Evolutionary conservation across 1,140 invertebrate genomes (phyloP).

Genomic region (Papilio polytes): DNA sequence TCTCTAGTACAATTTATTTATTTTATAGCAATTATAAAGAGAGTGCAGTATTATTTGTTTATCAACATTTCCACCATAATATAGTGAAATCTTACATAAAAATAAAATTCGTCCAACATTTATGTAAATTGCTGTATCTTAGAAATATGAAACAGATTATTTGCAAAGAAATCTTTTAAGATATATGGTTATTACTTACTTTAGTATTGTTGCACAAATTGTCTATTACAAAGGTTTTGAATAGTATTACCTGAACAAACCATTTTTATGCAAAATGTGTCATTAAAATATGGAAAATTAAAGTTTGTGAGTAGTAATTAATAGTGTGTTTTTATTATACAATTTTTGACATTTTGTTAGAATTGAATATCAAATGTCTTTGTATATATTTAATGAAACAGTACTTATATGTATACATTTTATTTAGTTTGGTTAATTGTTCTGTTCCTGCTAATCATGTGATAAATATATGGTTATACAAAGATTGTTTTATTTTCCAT

Average conservation of each 20-base stretch:
- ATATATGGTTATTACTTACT: too few relatives aligned
- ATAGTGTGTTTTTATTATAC: too few relatives aligned
- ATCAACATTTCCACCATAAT: neutral
- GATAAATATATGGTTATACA: conserved; percentile 27
- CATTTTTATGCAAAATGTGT: neutral
- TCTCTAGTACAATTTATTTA: conserved; percentile 19
- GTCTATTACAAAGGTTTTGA: neutral
- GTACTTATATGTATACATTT: conserved; percentile 16
- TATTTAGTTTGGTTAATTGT: conserved; percentile 19
- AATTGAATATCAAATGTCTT: neutral
- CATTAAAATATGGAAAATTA: too few relatives aligned
- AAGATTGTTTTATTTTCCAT: neutral
- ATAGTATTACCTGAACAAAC: neutral
- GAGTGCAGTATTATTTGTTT: conserved; percentile 13
- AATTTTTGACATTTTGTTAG: neutral
- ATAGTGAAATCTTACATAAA: too few relatives aligned
- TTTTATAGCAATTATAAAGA: neutral
- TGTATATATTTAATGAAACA: neutral
- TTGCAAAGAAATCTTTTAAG: too few relatives aligned
- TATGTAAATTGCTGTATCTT: too few relatives aligned
- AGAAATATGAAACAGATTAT: too few relatives aligned
- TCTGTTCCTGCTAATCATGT: conserved; percentile 32
- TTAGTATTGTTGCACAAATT: neutral
- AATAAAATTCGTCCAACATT: too few relatives aligned
- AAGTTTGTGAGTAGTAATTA: too few relatives aligned